Evolutionary conservation across 2,888 invertebrate genomes (phyloP), one percentile per base, ranked within the genome.

Genomic region (Geotrupes spiniger): DNA sequence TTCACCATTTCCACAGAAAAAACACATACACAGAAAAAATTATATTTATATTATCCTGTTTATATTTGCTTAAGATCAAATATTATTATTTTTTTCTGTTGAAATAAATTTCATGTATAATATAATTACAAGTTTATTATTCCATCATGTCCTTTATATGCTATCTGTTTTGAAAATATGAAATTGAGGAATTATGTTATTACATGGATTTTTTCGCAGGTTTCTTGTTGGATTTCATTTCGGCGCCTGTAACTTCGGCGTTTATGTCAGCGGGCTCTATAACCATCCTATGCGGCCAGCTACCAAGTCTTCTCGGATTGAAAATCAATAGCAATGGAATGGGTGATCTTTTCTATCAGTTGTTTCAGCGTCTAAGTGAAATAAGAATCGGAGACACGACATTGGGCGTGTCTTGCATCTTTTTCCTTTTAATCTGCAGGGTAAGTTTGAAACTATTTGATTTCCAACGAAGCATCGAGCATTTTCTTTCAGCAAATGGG

Each of bases 201-300:
- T n/a, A n/a, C n/a, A n/a, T n/a, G n/a, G n/a, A n/a, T n/a, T n/a
- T n/a, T n/a, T n/a, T n/a, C n/a, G n/a, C n/a, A 91, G 92, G 91
- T 42, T 90, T 91, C 70, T 74, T 92, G 57, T 86, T 92, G 46
- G 89, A 89, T 61, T 85, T 92, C 65, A 92, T 92, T 59, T 89
- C 92, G 0, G 78, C 85, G 16, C 85, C 91, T 6, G 89, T 92
- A 42, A 87, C 87, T 11, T 85, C 85, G 56, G 91, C 89, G 1
- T 92, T 92, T 70, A 91, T 91, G 31, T 85, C 90, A 1, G 91
- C 89, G 6, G 89, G 89, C 12, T 86, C 92, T 0, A 70, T 89
- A 8, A 87, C 89, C 60, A 89, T 92, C 59, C 80, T 85, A 29
- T 75, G 79, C 26, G 81, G 86, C 4, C 92, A 92, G 73, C 58